Evolutionary conservation across 2,113 vertebrate genomes (phyloP).

Genomic region (Abramis brama): DNA sequence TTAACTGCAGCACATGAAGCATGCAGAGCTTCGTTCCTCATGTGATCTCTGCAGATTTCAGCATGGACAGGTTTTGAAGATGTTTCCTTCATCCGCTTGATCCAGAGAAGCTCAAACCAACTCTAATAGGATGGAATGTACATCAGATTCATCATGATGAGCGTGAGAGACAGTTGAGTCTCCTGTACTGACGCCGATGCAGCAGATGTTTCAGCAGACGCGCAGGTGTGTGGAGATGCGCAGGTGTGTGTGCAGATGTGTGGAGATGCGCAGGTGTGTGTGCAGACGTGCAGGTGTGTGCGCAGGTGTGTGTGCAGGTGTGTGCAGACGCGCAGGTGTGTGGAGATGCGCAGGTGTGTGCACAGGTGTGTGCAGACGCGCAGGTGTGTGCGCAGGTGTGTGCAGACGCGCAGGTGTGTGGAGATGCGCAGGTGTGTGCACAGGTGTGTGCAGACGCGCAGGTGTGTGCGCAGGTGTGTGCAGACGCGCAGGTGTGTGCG

Average conservation of each 20-base stretch:
- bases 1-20: constrained; percentile 31
- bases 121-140: constrained; percentile 64
- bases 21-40: background rate
- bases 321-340: too few species aligned
- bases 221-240: background rate
- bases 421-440: too few species aligned
- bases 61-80: background rate
- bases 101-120: constrained; percentile 70
- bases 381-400: too few species aligned
- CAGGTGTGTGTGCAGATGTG: background rate
- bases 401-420: too few species aligned
- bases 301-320: too few species aligned
- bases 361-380: too few species aligned
- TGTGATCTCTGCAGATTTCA: background rate
- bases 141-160: constrained; percentile 1
- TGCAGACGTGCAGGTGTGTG: too few species aligned
- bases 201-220: constrained; percentile 21
- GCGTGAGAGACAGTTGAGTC: background rate
- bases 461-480: too few species aligned
- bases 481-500: too few species aligned
- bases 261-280: too few species aligned
- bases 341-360: too few species aligned
- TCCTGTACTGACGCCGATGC: background rate
- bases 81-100: constrained; percentile 56
- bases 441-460: too few species aligned